Evolutionary conservation across 2,113 vertebrate species (phyloP), one percentile per base, ranked within the genome.

Genomic region (Mungos mungo): DNA sequence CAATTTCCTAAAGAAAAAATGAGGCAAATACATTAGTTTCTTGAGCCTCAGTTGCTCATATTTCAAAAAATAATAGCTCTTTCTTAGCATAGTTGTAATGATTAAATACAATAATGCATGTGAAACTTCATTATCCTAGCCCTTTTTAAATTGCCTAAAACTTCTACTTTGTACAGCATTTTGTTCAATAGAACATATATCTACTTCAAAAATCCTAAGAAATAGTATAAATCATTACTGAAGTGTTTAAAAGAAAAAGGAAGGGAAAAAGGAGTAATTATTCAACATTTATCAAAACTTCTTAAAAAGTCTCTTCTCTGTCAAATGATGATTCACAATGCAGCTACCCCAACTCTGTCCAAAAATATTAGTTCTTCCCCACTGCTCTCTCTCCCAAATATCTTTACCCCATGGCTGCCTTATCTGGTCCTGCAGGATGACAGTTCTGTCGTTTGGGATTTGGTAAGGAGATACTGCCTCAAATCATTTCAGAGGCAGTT

Each of bases 241-340:
- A 52, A 80, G 1, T 68, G 1, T 82, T 52, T 88, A 27, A 88
- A 76, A 68, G 16, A 57, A 54, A 93, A 94, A 97, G 5, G 0
- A 68, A 82, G 41, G 71, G 41, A 74, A 41, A 76, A 47, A 72
- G 66, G 79, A 71, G 4, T 9, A 85, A 38, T 92, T 74, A 54
- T 69, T 72, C 11, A 63, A 77, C 72, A 97, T 96, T 41, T 86
- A 83, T 63, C 25, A 79, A 85, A 54, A 13, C 77, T 69, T 88
- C 38, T 71, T 93, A 38, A 97, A 90, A 76, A 50, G 65, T 77
- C 14, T 69, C n/a, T 92, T 68, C 60, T 82, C 15, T 9, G 7
- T 3, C 13, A n/a, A 71, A 77, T 68, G 50, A 50, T 60, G 13
- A 15, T 52, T 74, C 47, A 52, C 3, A 65, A 15, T 14, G 29